Evolutionary conservation across 2,797 vertebrate genomes (phyloP), one percentile per base, ranked within the genome.

Genomic region (Mus spretus): DNA sequence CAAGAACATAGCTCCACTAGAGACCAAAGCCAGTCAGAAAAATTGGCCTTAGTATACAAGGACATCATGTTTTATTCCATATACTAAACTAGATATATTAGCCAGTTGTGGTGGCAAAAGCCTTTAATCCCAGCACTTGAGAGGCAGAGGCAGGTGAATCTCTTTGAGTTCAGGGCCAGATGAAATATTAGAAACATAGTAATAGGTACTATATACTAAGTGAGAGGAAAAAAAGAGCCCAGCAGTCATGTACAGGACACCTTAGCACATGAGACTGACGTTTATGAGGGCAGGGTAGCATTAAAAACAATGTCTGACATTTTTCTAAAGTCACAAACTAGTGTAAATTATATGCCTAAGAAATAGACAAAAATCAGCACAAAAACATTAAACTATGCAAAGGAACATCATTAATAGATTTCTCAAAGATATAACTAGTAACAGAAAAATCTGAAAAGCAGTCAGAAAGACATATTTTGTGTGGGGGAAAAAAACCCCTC

Each of bases 401-500:
- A 94, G 44, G 78, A 40, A 85, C 10, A 84, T 47, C 72, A 80
- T 47, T 83, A 84, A 61, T 28, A 40, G 53, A 70, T 72, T n/a
- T 50, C 47, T 93, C 34, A 74, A 81, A 81, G n/a, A 70, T 75
- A 82, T 77, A 90, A 61, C 8, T 47, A 72, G 9, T 53, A 89
- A 78, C 34, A 65, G 70, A 92, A 93, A 90, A 84, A 26, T 87
- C 19, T 57, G 34, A 78, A 87, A 87, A 50, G 26, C 17, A 92
- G n/a, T 61, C 0, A 24, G 59, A 81, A 91, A 84, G 70, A 74
- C 37, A 72, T 1, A 77, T 19, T 79, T 70, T 47, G 24, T 57
- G 78, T 6, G 31, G 37, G 31, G 37, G 10, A 40, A 12, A 44
- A 83, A 90, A 6, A 89, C 50, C 4, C 47, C n/a, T 22, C 22